Evolutionary conservation across 2,113 vertebrate genomes (phyloP).

Genomic region (Lepus americanus): DNA sequence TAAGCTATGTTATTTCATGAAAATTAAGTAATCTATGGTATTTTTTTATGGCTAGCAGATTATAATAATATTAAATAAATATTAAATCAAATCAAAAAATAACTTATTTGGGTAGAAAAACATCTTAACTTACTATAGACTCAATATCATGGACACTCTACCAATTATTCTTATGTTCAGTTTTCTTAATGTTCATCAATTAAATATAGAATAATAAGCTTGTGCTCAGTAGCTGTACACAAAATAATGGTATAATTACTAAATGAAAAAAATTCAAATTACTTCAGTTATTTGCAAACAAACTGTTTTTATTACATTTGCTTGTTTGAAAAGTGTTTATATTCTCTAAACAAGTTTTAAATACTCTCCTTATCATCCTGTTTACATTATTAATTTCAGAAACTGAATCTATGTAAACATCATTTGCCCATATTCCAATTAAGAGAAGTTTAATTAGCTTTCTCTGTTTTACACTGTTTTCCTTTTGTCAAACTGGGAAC

Average conservation of each 20-base stretch:
- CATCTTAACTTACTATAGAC: not conserved
- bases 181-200: not conserved
- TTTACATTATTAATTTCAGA: slow-evolving; percentile 32
- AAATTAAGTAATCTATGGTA: not conserved
- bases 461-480: not conserved
- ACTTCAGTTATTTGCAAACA: slow-evolving; percentile 42
- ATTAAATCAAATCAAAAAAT: not conserved
- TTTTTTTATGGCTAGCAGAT: not conserved
- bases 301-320: slow-evolving; percentile 52
- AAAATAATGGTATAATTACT: not conserved
- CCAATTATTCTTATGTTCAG: slow-evolving; percentile 6
- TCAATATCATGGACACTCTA: not conserved
- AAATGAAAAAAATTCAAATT: not conserved
- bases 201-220: slow-evolving; percentile 19
- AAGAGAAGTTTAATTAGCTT: slow-evolving; percentile 38
- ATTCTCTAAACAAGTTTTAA: slow-evolving; percentile 41
- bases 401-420: slow-evolving; percentile 37
- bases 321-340: slow-evolving; percentile 21
- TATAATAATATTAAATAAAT: not conserved
- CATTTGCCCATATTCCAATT: slow-evolving; percentile 14
- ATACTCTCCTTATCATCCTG: not conserved
- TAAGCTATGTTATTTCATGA: not conserved
- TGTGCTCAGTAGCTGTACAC: not conserved
- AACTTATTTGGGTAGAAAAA: not conserved
- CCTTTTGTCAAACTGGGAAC: not conserved